Base-by-base conservation (phyloP, 2,113 vertebrate species). In the Athene cunicularia region DNA sequence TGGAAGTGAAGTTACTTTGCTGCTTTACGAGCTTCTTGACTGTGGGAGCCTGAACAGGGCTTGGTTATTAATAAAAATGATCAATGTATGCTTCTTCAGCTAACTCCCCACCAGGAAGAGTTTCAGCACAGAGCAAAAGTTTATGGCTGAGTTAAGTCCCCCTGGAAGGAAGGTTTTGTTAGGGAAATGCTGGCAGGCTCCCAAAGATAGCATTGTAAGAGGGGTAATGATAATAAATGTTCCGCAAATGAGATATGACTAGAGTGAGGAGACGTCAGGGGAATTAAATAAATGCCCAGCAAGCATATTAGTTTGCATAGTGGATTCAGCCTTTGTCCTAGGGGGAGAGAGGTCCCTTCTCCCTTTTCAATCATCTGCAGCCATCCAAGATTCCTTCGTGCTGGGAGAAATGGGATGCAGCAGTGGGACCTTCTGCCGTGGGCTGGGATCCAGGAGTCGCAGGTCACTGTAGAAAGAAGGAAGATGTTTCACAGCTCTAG, bases 81-180 rank as follows among this genome's bases (percentile, higher is more conserved):
- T 96, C 94, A 85, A 83, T 88, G 81, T 62, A 2, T 70, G 84
- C 74, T 80, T 62, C 89, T 95, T 56, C 87, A 80, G 80, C 91
- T 60, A 68, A 82, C 77, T 80, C 76, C 91, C 64, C 80, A n/a
- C 76, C 88, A 91, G 91, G 89, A 95, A 85, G 93, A 88, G 73
- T 82, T 96, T 95, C 74, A 94, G 87, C 84, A 26, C 81, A 30
- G 77, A 94, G 81, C 87, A 67, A 77, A 95, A 96, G 89, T 93
- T 96, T 94, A 94, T 50, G 62, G 91, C 81, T 90, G 94, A 90
- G 77, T 85, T 37, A 88, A 93, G 64, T 88, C 66, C 81, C 88
- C 58, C 60, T 94, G 86, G 93, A 94, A 95, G 55, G 89, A 93
- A 87, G 94, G 59, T 95, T 96, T 96, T 96, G 95, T 94, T 91